Conservation (phyloP, 2,888 invertebrate species). For the Dryomyza anilis region DNA sequence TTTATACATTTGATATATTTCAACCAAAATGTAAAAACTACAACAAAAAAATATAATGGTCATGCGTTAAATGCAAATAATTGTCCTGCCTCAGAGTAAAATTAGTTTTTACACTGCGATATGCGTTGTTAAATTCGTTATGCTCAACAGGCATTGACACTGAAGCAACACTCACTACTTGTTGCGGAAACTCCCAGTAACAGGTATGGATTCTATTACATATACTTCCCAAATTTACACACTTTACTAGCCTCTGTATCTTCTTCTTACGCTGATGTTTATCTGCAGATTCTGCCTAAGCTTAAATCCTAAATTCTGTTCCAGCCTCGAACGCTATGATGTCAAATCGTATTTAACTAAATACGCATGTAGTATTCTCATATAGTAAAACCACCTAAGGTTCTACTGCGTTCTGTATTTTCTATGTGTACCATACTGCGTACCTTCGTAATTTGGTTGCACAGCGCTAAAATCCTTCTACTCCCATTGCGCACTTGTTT, state of each 20-base stretch:
- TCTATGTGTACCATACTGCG: background rate
- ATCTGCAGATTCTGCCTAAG: background rate
- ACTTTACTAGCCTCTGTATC: no score
- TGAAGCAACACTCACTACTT: background rate
- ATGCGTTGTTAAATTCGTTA: slow-evolving; percentile 7
- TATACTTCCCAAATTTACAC: background rate
- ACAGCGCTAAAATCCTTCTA: slow-evolving; percentile 14
- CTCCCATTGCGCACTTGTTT: slow-evolving; percentile 22
- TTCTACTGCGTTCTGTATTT: background rate
- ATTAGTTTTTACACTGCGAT: background rate
- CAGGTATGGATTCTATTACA: background rate
- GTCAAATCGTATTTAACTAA: background rate
- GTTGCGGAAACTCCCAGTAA: slow-evolving; percentile 3
- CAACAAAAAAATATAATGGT: background rate
- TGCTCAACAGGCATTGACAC: background rate
- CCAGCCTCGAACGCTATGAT: background rate
- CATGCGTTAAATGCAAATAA: slow-evolving; percentile 2
- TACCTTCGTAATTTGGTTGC: background rate
- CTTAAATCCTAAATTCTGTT: background rate
- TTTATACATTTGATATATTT: no score
- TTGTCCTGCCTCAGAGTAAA: background rate
- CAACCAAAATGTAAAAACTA: background rate
- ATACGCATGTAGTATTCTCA: slow-evolving; percentile 3
- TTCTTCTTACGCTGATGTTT: no score
- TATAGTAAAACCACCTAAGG: background rate